Base-by-base conservation (phyloP, 2,113 vertebrate genomes). In the Alethe castanea region DNA sequence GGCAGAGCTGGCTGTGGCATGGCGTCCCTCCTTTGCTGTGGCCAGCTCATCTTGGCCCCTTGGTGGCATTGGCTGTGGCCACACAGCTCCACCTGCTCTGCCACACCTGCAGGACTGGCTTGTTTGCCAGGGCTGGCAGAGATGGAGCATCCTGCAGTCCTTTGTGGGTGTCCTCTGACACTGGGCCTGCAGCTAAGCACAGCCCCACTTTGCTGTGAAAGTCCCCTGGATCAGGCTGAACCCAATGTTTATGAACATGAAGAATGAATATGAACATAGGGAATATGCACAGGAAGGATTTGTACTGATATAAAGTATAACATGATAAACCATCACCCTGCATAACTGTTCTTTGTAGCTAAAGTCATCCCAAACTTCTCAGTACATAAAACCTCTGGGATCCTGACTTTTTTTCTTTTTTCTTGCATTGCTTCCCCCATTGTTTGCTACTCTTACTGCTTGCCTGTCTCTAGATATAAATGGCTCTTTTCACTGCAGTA, bases 381-480 rank as follows among this genome's bases (percentile, higher is more conserved):
- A 14, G 29, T 47, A 29, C 31, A 54, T 33, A 73, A 85, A 59
- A 36, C 17, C 18, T 54, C n/a, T 15, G 3, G 25, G 22, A 88
- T 80, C 62, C 20, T 79, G 57, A 35, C 28, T 77, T 81, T 83
- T 82, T 62, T n/a, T 3, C 38, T 15, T 79, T 61, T 81, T 71
- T 44, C 50, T 82, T 70, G 8, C 33, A n/a, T 11, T 76, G 45
- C 1, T 33, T 71, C 89, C 35, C 24, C 35, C 5, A 1, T 47
- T 77, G 59, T 92, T 94, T 90, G 42, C 59, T 88, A 13, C 71
- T 77, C 64, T 53, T 33, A 53, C n/a, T 73, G 31, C 24, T 66
- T 70, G 25, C 35, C 50, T 76, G 38, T 92, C 59, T 67, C 35
- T 80, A 42, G 92, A 44, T 71, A 88, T n/a, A 90, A 91, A 90